phyloP scores from a whole-genome alignment of 2,888 invertebrate species.

The Pyrrhia umbra region DNA sequence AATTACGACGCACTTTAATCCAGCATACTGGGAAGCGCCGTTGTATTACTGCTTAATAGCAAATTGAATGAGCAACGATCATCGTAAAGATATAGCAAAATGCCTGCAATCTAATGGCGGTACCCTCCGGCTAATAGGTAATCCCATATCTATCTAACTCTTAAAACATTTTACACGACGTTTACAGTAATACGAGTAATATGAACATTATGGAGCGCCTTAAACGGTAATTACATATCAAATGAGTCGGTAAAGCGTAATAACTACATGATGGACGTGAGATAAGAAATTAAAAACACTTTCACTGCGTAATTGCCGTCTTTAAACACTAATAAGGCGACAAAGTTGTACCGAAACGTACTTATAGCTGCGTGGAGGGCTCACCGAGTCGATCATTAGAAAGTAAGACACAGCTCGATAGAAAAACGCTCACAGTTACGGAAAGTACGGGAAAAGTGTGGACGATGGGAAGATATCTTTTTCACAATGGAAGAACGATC shows the following conservation, averaged over 20 bases:
- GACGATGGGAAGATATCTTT: slow-evolving; percentile 66
- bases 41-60: slow-evolving; percentile 75
- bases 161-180: slow-evolving; percentile 43
- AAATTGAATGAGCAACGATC: slow-evolving; percentile 74
- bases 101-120: slow-evolving; percentile 52
- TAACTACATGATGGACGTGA: slow-evolving; percentile 72
- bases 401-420: slow-evolving; percentile 65
- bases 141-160: slow-evolving; percentile 48
- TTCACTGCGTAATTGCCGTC: slow-evolving; percentile 81
- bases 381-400: slow-evolving; percentile 65
- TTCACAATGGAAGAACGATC: slow-evolving; percentile 52
- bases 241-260: slow-evolving; percentile 49
- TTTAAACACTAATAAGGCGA: slow-evolving; percentile 76
- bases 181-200: slow-evolving; percentile 51
- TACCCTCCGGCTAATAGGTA: slow-evolving; percentile 48
- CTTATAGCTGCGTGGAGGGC: slow-evolving; percentile 33
- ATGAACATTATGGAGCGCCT: slow-evolving; percentile 28
- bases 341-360: slow-evolving; percentile 64
- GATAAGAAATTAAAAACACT: slow-evolving; percentile 79
- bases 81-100: slow-evolving; percentile 52
- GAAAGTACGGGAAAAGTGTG: slow-evolving; percentile 71
- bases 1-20: slow-evolving; percentile 72
- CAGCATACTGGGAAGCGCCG: slow-evolving; percentile 64
- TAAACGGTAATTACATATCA: slow-evolving; percentile 55
- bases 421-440: slow-evolving; percentile 72